phyloP scores from a whole-genome alignment of 2,113 vertebrate species.

The Climacteris rufus region DNA sequence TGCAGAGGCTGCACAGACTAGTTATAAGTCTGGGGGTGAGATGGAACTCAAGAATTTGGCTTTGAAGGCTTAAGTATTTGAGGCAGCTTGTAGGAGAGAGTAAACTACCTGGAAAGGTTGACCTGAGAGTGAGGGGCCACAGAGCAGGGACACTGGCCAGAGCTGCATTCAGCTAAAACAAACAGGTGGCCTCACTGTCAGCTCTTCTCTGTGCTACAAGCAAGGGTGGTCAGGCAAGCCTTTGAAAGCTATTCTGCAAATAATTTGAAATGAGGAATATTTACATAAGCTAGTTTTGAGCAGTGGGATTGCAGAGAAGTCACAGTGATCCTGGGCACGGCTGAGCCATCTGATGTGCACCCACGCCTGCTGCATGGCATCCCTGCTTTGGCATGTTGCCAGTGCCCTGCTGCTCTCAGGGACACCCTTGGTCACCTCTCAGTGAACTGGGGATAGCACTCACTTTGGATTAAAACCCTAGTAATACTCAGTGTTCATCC shows the following conservation, averaged over 20 bases:
- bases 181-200: rapidly evolving
- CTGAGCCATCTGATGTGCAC: not conserved
- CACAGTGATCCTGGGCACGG: not conserved
- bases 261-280: not conserved
- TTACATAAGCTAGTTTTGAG: not conserved
- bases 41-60: not conserved
- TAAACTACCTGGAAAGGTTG: not conserved
- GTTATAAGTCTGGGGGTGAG: not conserved
- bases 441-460: not conserved
- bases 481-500: not conserved
- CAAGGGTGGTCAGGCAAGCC: not conserved
- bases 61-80: not conserved
- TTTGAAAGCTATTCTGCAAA: not conserved
- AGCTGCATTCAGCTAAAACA: not conserved
- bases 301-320: not conserved
- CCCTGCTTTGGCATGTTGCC: not conserved
- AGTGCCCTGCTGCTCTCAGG: not conserved
- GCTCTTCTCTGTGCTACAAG: not conserved
- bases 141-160: not conserved
- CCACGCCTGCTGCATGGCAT: not conserved
- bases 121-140: not conserved
- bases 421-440: rapidly evolving
- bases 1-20: not conserved
- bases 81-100: not conserved
- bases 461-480: not conserved